These are phyloP conservation scores for Ambastaia sidthimunki DNA, from an alignment of 2,797 vertebrate species.

Conservation along the genomic window DNA sequence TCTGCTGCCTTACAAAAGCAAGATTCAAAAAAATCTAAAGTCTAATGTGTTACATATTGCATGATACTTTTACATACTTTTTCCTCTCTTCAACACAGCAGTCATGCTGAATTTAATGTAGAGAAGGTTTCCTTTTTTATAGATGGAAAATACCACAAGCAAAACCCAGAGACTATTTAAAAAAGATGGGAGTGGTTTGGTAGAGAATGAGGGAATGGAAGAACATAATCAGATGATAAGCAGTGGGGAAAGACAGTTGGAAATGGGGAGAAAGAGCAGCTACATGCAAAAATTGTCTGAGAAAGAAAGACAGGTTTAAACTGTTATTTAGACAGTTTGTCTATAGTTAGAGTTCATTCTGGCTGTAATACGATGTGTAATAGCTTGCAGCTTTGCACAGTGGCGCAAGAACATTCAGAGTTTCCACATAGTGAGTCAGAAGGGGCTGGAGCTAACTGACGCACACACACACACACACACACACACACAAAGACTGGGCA, in stretches of 20 bases:
- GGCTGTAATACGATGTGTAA: constrained; percentile 73
- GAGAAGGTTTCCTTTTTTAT: constrained; percentile 45
- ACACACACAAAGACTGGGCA: neutral
- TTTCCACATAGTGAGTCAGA: constrained; percentile 80
- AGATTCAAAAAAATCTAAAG: neutral
- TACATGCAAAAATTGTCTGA: constrained; percentile 21
- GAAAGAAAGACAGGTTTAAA: constrained; percentile 10
- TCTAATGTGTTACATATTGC: neutral
- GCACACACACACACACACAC: constrained; percentile 10
- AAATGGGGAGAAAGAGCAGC: constrained; percentile 9
- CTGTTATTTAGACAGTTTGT: constrained; percentile 60
- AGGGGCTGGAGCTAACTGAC: constrained; percentile 53
- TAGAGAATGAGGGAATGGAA: constrained; percentile 37
- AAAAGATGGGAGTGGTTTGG: constrained; percentile 23
- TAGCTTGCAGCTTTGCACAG: constrained; percentile 77
- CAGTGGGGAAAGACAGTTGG: neutral
- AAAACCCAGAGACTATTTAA: constrained; percentile 26
- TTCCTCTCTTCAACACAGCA: neutral
- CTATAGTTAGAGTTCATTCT: constrained; percentile 69
- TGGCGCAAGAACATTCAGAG: constrained; percentile 79
- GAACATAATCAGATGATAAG: constrained; percentile 24
- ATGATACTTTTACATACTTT: constrained; percentile 27
- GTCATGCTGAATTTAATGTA: constrained; percentile 30
- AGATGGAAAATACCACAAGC: constrained; percentile 71
- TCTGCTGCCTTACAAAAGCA: neutral